These are phyloP conservation scores for Himalopsyche kuldschensis DNA, from an alignment of 2,888 invertebrate genomes.

Conservation along the genomic window DNA sequence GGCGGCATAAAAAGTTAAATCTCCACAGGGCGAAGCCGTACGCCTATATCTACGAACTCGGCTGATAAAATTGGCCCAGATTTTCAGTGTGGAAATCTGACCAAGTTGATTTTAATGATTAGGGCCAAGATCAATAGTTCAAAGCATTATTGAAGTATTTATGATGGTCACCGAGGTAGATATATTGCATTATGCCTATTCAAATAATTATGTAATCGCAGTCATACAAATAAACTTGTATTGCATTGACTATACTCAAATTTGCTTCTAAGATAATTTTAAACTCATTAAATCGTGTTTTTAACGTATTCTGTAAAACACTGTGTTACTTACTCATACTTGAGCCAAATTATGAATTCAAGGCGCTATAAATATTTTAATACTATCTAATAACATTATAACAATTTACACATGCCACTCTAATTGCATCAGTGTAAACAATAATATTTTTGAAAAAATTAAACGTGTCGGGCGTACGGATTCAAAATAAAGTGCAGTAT, in stretches of 20 bases:
- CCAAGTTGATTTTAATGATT: not conserved
- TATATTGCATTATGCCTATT: not conserved
- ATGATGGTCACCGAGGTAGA: not conserved
- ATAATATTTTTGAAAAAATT: too few species aligned
- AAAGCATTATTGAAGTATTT: not conserved
- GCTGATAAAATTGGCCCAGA: not conserved
- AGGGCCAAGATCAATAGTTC: not conserved
- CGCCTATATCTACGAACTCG: not conserved
- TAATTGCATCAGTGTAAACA: too few species aligned
- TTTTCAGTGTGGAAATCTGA: not conserved
- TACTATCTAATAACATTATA: not conserved
- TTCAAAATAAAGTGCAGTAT: too few species aligned
- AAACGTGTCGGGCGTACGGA: too few species aligned
- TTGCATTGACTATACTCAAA: not conserved
- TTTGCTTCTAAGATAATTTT: too few species aligned
- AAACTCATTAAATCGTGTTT: too few species aligned
- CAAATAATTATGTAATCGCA: not conserved
- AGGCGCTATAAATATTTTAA: not conserved
- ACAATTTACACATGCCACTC: not conserved
- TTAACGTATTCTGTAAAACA: too few species aligned
- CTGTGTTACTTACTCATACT: too few species aligned
- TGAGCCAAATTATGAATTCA: not conserved
- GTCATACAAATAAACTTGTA: not conserved
- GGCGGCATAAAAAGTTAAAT: not conserved
- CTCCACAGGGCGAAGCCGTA: not conserved